A percentile compares a stretch with the other conserved stretches of the same genome.
phyloP scores from a whole-genome alignment of 2,888 invertebrate species.

The Carabus problematicus region DNA sequence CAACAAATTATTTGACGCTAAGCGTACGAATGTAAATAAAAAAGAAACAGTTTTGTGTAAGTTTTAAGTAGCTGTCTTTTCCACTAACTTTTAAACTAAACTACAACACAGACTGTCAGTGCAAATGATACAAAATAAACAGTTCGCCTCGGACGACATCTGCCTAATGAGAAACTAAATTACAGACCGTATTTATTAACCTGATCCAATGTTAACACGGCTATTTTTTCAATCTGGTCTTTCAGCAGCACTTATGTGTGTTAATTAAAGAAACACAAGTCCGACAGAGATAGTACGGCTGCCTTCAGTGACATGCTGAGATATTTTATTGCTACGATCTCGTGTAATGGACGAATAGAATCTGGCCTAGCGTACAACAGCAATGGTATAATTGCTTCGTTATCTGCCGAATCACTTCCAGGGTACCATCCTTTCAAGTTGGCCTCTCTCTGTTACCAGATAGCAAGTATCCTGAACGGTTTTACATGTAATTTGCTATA shows the following conservation, averaged over 20 bases:
- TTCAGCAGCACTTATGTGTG: conserved; percentile 18
- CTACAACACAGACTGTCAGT: conserved; percentile 5
- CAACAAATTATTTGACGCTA: conserved; percentile 20
- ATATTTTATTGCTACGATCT: conserved; percentile 25
- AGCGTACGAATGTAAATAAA: conserved; percentile 12
- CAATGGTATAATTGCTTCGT: conserved; percentile 39
- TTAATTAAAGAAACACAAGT: conserved; percentile 31
- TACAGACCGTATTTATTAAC: conserved; percentile 27
- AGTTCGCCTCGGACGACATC: conserved; percentile 25
- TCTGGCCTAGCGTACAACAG: conserved; percentile 21
- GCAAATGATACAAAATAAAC: conserved; percentile 30
- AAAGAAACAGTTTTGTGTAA: conserved; percentile 22
- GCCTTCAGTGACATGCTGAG: conserved; percentile 11
- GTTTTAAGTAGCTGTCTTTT: conserved; percentile 7
- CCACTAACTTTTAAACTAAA: conserved; percentile 21
- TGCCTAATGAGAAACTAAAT: conserved; percentile 22
- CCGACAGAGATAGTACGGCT: too few species aligned
- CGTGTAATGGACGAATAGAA: too few species aligned
- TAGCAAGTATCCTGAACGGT: conserved; percentile 21
- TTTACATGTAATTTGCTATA: conserved; percentile 7
- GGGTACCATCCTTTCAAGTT: conserved; percentile 9
- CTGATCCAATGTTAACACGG: conserved; percentile 23
- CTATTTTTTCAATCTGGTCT: conserved; percentile 21
- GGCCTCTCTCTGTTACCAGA: conserved; percentile 16
- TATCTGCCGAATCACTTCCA: conserved; percentile 17